Evolutionary conservation across 2,888 invertebrate species (phyloP).

Genomic region (Drosophila engyochracea): DNA sequence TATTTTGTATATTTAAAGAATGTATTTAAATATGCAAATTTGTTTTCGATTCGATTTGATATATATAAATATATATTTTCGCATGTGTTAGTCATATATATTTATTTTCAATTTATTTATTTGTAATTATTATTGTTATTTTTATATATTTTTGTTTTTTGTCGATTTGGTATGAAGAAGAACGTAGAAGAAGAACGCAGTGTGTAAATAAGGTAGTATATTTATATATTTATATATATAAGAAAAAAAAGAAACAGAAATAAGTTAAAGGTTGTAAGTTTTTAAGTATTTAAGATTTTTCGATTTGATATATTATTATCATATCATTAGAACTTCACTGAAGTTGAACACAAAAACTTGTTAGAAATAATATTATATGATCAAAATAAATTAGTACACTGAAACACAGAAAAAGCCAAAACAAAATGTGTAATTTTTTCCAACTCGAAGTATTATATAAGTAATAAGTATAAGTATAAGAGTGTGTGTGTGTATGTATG

Average conservation of each 20-base stretch:
- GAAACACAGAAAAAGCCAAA: slow-evolving; percentile 55
- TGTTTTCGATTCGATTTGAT: slow-evolving; percentile 57
- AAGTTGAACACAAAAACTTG: slow-evolving; percentile 36
- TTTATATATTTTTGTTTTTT: slow-evolving; percentile 54
- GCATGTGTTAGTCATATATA: slow-evolving; percentile 24
- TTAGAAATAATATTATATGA: slow-evolving; percentile 38
- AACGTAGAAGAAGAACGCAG: slow-evolving; percentile 79
- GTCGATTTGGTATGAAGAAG: slow-evolving; percentile 75
- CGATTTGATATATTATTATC: slow-evolving; percentile 50
- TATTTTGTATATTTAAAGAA: slow-evolving; percentile 65
- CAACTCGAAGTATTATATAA: slow-evolving; percentile 32
- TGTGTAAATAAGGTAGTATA: slow-evolving; percentile 75
- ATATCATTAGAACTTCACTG: slow-evolving; percentile 24
- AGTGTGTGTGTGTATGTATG: slow-evolving; percentile 17
- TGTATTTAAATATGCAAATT: slow-evolving; percentile 70
- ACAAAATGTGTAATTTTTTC: slow-evolving; percentile 30
- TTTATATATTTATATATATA: slow-evolving; percentile 49
- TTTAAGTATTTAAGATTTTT: slow-evolving; percentile 4
- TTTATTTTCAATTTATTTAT: slow-evolving; percentile 28
- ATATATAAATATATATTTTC: slow-evolving; percentile 47
- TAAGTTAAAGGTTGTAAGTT: slow-evolving; percentile 61
- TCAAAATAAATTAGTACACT: slow-evolving; percentile 40
- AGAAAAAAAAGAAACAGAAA: slow-evolving; percentile 59
- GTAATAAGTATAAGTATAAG: slow-evolving; percentile 39
- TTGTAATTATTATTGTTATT: slow-evolving; percentile 27